Percentiles rank a stretch among this genome's conserved stretches.
These are phyloP conservation scores for Cyclura pinguis DNA, from an alignment of 2,797 vertebrate genomes.

Conservation along the genomic window DNA sequence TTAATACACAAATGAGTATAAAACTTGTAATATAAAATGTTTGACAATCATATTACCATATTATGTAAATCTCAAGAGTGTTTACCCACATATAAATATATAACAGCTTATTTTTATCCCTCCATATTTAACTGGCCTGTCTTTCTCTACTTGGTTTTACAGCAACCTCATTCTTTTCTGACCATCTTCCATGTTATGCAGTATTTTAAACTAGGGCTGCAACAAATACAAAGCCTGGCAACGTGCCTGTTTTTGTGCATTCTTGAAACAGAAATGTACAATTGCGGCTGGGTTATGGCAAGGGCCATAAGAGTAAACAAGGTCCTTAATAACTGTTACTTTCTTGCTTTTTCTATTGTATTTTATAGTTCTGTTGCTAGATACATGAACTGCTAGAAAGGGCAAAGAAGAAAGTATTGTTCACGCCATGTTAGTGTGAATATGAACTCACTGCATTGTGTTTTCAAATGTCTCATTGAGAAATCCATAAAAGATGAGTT, in stretches of 20 bases:
- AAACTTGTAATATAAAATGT: neutral
- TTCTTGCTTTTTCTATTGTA: neutral
- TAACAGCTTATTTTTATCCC: neutral
- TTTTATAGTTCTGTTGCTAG: neutral
- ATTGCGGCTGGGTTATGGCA: neutral
- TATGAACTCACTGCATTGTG: neutral
- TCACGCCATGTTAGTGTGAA: conserved; percentile 15
- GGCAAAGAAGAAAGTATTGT: conserved; percentile 17
- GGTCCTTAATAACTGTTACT: neutral
- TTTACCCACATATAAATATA: neutral
- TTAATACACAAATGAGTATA: neutral
- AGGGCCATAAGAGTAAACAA: neutral
- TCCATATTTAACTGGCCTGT: neutral
- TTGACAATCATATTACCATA: neutral
- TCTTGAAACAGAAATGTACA: neutral
- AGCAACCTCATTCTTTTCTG: neutral
- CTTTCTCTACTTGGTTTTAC: neutral
- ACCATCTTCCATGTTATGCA: neutral
- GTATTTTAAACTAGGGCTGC: neutral
- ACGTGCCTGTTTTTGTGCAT: neutral
- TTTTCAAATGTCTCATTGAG: conserved; percentile 22
- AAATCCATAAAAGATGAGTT: neutral
- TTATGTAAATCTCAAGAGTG: neutral
- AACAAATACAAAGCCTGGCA: neutral
- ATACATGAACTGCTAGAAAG: neutral